Conservation (phyloP, 2,888 invertebrate species). For the Tipula confusa region DNA sequence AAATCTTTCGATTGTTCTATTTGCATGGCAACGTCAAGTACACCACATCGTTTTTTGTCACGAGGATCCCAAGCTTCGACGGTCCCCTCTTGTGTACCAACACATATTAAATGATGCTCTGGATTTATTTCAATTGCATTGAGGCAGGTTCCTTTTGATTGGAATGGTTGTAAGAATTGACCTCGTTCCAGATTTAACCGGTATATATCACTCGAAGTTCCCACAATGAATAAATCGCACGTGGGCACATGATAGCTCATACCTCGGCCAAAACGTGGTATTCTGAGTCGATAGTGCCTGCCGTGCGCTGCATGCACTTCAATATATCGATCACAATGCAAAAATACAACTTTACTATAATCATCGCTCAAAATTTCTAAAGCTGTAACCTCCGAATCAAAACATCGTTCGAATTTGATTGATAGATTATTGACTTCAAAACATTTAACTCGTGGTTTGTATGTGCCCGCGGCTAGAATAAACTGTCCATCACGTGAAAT, state of each 20-base stretch:
- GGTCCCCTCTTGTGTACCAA: constrained; percentile 85
- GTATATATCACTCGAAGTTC: constrained; percentile 87
- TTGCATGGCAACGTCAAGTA: constrained; percentile 76
- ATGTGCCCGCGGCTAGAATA: constrained; percentile 87
- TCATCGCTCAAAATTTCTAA: constrained; percentile 92
- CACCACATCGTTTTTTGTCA: constrained; percentile 67
- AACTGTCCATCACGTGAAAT: constrained; percentile 89
- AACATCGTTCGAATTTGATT: constrained; percentile 95
- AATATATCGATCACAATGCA: constrained; percentile 83
- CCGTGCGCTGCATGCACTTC: constrained; percentile 96
- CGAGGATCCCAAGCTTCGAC: constrained; percentile 98
- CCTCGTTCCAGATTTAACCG: constrained; percentile 94
- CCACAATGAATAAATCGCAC: constrained; percentile 90
- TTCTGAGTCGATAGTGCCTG: constrained; percentile 80
- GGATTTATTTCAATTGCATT: constrained; percentile 85
- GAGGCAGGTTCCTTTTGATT: constrained; percentile 67
- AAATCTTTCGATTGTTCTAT: constrained; percentile 54
- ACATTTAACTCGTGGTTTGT: constrained; percentile 94
- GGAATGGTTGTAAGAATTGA: constrained; percentile 82
- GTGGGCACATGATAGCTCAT: constrained; percentile 83
- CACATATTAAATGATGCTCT: constrained; percentile 78
- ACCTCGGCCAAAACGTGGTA: constrained; percentile 94
- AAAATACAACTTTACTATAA: constrained; percentile 82
- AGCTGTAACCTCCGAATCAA: constrained; percentile 94
- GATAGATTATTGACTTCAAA: constrained; percentile 95